Conservation (phyloP, 2,888 invertebrate species). For the Scotopteryx bipunctaria region DNA sequence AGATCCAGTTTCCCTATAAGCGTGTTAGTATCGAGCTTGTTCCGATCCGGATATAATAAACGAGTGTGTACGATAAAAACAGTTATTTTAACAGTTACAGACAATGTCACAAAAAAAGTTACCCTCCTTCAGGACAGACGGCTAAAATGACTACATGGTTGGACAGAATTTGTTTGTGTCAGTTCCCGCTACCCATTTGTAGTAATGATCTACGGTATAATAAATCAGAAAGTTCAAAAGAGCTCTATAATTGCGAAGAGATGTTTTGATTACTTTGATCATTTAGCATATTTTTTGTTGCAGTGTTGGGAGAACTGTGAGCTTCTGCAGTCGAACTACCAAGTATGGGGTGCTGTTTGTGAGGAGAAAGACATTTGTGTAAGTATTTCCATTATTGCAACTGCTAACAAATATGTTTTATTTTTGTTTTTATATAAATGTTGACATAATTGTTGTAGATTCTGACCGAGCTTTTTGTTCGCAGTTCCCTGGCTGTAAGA, state of each 20-base stretch:
- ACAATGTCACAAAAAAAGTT: constrained; percentile 60
- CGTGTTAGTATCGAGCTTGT: constrained; percentile 43
- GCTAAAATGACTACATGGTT: constrained; percentile 43
- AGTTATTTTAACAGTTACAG: too few relatives aligned
- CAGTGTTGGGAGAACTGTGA: constrained; percentile 92
- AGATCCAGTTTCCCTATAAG: constrained; percentile 34
- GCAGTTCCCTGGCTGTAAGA: constrained; percentile 88
- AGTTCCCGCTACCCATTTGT: constrained; percentile 52
- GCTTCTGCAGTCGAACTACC: constrained; percentile 87
- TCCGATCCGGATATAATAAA: constrained; percentile 51
- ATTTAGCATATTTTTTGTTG: constrained; percentile 70
- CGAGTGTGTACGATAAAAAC: too few relatives aligned
- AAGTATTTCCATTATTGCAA: constrained; percentile 66
- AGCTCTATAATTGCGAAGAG: constrained; percentile 52
- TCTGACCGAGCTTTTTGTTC: constrained; percentile 48
- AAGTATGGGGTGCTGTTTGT: constrained; percentile 88
- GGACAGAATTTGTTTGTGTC: constrained; percentile 55
- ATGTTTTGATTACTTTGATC: constrained; percentile 47
- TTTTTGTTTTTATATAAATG: too few relatives aligned
- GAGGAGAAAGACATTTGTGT: constrained; percentile 88
- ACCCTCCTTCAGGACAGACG: too few relatives aligned
- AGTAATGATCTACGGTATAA: constrained; percentile 51
- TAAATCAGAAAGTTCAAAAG: constrained; percentile 57
- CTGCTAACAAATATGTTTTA: too few relatives aligned
- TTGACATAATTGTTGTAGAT: not conserved